Base-by-base conservation (phyloP, 2,113 vertebrate genomes). In the Lepisosteus osseus region DNA sequence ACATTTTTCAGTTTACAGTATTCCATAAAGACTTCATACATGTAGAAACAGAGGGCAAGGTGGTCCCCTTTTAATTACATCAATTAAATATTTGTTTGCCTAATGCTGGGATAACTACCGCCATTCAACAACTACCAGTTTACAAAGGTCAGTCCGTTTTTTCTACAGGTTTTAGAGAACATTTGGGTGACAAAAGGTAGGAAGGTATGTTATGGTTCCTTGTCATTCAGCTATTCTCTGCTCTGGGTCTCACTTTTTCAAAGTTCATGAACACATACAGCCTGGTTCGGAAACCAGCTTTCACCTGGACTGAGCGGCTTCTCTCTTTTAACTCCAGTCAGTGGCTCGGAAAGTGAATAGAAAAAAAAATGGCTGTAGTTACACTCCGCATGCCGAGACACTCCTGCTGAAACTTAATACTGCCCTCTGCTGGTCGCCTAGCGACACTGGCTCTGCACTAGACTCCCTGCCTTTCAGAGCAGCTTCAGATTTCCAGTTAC, bases 401-500 rank as follows among this genome's bases (percentile, higher is more conserved):
- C 72, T 81, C 77, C 70, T 71, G 76, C 73, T 85, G 77, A 68
- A 70, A 78, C 70, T 73, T 77, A 79, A 79, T 75, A 71, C 70
- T 77, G 86, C 79, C 85, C 79, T 83, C 88, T 81, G 80, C 77
- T 87, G 87, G 79, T 72, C 65, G 74, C 70, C 65, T 55, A 7
- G 70, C 67, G 72, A 68, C 67, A 74, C 75, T 72, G 81, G 76
- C 44, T 76, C 65, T 81, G 76, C 7, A 67, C 44, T 61, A 79
- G 69, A 6, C 64, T 67, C 62, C 13, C 15, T 67, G 44, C 17
- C 72, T 61, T 84, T 82, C 77, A 92, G 69, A 94, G 89, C 77
- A 93, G 84, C 82, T 92, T 93, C 69, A 94, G 86, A 78, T 89
- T 92, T 65, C 93, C 93, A 6, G 91, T 93, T 70, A 94, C 92